Evolutionary conservation across 2,888 invertebrate genomes (phyloP), one percentile per base, ranked within the genome.

Genomic region (Acronicta psi): DNA sequence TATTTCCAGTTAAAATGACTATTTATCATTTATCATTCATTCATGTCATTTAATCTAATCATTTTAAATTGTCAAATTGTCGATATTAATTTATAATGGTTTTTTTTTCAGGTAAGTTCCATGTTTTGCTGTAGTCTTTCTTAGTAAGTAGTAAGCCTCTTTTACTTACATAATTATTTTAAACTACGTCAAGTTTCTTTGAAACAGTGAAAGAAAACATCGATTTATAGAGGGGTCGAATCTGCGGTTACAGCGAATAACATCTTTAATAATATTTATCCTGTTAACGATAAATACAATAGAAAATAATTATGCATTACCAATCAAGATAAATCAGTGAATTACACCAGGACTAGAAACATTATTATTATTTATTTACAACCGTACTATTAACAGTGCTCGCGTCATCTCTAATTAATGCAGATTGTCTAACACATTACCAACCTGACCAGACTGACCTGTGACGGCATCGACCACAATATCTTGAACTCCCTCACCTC

Each of bases 341-440:
- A 38, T 11, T 40, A 9, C 20, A 18, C 36, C 8, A 36, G 14
- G 41, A 38, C 29, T 10, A 29, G n/a, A n/a, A n/a, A n/a, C n/a
- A 51, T 2, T 29, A 17, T 43, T 34, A 18, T 25, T 23, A 55
- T 65, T 54, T 53, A 37, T 67, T 59, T 51, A 55, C 20, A 51
- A 61, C 20, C 4, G 40, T 46, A 50, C 13, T 13, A 8, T 10
- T 13, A 46, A 29, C 29, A 31, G 17, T 52, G 69, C 78, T 88
- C 85, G 84, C 90, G 89, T 92, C 91, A 91, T 89, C 67, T 71
- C 79, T 89, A 88, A 91, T 90, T 91, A 84, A 79, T 67, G 80
- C 69, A 85, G 77, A 89, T 89, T 86, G 85, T 74, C 68, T 66
- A 77, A 75, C 84, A 84, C 76, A 80, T 83, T 81, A 83, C 81